These are phyloP conservation scores for Dolichopus griseipennis DNA, from an alignment of 2,888 invertebrate species.

Conservation along the genomic window DNA sequence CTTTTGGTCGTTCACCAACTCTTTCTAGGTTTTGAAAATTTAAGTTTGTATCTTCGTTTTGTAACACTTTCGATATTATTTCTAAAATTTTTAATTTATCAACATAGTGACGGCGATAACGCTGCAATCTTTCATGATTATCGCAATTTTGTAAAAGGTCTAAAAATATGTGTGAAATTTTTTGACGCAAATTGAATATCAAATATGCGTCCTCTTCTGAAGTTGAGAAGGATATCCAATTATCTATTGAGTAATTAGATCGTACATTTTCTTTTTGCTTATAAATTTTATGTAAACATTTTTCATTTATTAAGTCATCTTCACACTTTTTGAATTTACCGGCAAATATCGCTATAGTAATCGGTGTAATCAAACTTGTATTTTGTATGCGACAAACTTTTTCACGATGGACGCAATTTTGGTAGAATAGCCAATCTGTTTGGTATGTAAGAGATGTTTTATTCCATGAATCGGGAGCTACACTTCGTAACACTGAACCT, in stretches of 20 bases:
- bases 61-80: constrained; percentile 26
- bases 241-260: constrained; percentile 47
- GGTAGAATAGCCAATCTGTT: constrained; percentile 76
- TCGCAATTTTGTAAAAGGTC: constrained; percentile 28
- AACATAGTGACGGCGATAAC: constrained; percentile 17
- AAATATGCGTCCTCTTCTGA: constrained; percentile 57
- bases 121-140: constrained; percentile 26
- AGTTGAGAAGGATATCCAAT: constrained; percentile 63
- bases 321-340: constrained; percentile 22
- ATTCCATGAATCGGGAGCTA: constrained; percentile 18
- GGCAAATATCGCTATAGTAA: constrained; percentile 64
- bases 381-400: constrained; percentile 40
- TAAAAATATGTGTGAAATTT: constrained; percentile 47
- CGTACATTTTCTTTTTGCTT: constrained; percentile 5
- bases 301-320: constrained; percentile 20
- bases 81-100: constrained; percentile 26
- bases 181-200: constrained; percentile 60
- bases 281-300: not conserved
- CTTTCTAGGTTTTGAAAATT: constrained; percentile 27
- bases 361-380: constrained; percentile 68
- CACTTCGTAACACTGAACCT: constrained; percentile 46
- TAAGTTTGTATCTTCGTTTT: constrained; percentile 25
- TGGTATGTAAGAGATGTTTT: constrained; percentile 41
- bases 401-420: constrained; percentile 55
- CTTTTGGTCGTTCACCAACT: constrained; percentile 31